phyloP scores from a whole-genome alignment of 2,888 invertebrate species.

The Ochropleura leucogaster region DNA sequence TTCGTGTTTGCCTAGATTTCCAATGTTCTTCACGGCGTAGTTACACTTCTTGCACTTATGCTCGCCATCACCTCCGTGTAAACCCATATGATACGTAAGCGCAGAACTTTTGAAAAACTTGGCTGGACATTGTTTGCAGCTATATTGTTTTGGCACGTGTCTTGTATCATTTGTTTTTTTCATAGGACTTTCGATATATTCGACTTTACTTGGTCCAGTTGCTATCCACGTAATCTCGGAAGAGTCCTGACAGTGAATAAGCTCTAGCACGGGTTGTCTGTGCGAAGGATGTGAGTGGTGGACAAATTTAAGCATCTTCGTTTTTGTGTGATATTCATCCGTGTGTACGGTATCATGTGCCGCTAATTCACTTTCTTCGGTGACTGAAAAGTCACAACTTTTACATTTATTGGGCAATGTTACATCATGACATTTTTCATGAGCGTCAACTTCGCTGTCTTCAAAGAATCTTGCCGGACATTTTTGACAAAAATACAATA shows the following conservation, averaged over 20 bases:
- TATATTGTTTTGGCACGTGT: conserved; percentile 83
- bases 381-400: conserved; percentile 94
- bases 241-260: conserved; percentile 76
- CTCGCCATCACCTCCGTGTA: conserved; percentile 92
- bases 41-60: conserved; percentile 93
- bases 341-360: conserved; percentile 94
- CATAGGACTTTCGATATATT: conserved; percentile 68
- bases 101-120: conserved; percentile 94
- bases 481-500: conserved; percentile 94
- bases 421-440: conserved; percentile 93
- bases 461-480: conserved; percentile 96
- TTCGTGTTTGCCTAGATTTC: conserved; percentile 93
- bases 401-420: conserved; percentile 93
- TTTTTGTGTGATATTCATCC: conserved; percentile 94
- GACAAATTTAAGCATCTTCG: conserved; percentile 92
- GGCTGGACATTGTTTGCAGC: conserved; percentile 93
- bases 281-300: conserved; percentile 92
- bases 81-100: conserved; percentile 92
- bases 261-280: conserved; percentile 91
- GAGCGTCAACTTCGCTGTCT: conserved; percentile 93
- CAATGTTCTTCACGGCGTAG: conserved; percentile 92
- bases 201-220: conserved; percentile 73
- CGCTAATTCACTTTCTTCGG: conserved; percentile 92
- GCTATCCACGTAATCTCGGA: conserved; percentile 88
- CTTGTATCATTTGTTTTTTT: conserved; percentile 78